Evolutionary conservation across 2,797 vertebrate species (phyloP), one percentile per base, ranked within the genome.

Genomic region (Hozukius guyotensis): DNA sequence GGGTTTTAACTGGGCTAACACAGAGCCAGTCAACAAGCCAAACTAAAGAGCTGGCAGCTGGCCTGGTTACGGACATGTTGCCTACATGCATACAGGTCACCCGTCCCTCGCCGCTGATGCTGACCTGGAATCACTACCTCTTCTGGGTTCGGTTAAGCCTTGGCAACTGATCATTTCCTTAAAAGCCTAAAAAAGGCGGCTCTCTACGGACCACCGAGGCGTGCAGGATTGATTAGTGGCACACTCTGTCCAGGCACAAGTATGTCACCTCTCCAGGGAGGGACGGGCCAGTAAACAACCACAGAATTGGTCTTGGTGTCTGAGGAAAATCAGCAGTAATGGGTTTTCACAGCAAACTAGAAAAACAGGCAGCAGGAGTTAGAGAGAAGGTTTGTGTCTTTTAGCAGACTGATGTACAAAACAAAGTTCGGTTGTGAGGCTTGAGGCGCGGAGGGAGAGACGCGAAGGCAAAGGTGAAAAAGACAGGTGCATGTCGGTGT

Each of bases 211-310:
- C 71, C 42, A 25, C 29, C 0, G 65, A 55, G 63, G 84, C 76
- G 34, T 87, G 87, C 72, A 90, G 64, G 80, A 94, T 87, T 94
- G 94, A 95, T 95, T 90, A 87, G 81, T 81, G 88, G 80, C 89
- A 76, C 79, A 83, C 77, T 88, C 75, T 64, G 81, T 89, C 87
- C 84, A 84, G 84, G 84, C 89, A 86, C 88, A 93, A 92, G 89
- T 91, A 75, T 94, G 92, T 91, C 93, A 91, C 84, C 80, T 86
- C 93, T 83, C 87, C 62, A 1, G 89, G 85, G 92, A 86, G 57
- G 72, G 42, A 38, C 8, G 14, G 76, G 78, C 82, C 87, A 76
- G 89, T 87, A 90, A 90, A 90, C 89, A 90, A 82, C 80, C 78
- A 59, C 75, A 73, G 62, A 57, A 77, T 60, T 52, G 66, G 81